phyloP scores from a whole-genome alignment of 2,113 vertebrate species.

The Cheirogaleus medius region DNA sequence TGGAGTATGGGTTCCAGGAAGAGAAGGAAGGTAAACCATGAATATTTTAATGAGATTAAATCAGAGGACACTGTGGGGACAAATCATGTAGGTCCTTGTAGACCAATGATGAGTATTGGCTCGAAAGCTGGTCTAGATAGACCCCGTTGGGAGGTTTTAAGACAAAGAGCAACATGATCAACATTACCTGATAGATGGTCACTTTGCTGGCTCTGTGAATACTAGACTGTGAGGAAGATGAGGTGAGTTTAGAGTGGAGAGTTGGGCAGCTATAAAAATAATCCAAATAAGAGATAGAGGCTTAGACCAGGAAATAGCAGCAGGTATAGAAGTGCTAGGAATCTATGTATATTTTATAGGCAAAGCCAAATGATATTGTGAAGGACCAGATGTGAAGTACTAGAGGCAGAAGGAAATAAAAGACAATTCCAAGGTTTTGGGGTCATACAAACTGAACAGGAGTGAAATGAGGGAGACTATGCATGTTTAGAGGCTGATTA shows the following conservation, averaged over 20 bases:
- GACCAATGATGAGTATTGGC: background rate
- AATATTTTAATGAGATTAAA: background rate
- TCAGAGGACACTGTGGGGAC: background rate
- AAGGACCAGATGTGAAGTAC: background rate
- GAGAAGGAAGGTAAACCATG: background rate
- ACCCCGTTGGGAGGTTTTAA: background rate
- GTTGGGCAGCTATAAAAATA: background rate
- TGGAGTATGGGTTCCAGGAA: background rate
- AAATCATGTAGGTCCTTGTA: background rate
- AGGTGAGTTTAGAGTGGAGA: background rate
- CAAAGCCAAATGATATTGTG: background rate
- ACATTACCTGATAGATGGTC: background rate
- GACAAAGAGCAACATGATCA: background rate
- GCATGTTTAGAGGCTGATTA: background rate
- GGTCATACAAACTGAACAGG: background rate
- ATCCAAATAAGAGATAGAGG: background rate
- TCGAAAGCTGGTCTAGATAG: background rate
- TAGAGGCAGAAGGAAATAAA: background rate
- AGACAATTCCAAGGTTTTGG: background rate
- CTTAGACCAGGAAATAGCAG: background rate
- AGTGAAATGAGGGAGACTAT: background rate
- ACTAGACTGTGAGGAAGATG: background rate
- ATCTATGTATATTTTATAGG: background rate
- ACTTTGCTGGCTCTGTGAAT: background rate
- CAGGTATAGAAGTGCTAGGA: too few species aligned